Evolutionary conservation across 2,113 vertebrate genomes (phyloP), one percentile per base, ranked within the genome.

Genomic region (Mormyrus iriodes): DNA sequence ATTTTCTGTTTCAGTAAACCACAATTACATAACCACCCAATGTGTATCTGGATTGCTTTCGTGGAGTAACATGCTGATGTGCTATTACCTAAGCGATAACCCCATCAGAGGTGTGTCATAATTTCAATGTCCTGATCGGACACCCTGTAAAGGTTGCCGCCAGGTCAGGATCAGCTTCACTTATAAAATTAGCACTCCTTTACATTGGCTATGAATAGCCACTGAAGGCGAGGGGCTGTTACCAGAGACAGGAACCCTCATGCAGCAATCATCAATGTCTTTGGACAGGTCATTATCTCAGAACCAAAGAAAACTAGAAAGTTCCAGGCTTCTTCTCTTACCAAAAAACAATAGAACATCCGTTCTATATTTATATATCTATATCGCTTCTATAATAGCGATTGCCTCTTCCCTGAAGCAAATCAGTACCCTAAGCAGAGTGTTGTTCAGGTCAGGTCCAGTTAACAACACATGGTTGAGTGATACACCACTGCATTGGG

Each of bases 391-490:
- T 10, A 84, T 86, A 2, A 92, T 17, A 1, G 58, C 90, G 21
- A 91, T 53, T 9, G 44, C n/a, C 35, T 91, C 90, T 35, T 91
- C 90, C 1, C 65, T 13, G 65, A 92, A 91, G 0, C 48, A 3
- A 2, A 90, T 46, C 4, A 92, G 55, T 2, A 89, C 89, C 2
- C 89, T 86, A 4, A 91, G 12, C 0, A 91, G 85, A 3, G 15
- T 83, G 24, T 91, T 91, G 42, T 91, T 92, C 3, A 91, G 49
- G 48, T 92, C 83, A 65, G 76, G 90, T 5, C 91, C 88, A 19
- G 55, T 89, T 4, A 92, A n/a, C 10, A 91, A 53, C 2, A 89
- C 69, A n/a, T 92, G 35, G 31, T 92, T 92, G 8, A 92, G 58
- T 15, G 90, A 92, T 2, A 92, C 58, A n/a, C 90, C 84, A 17